Percentiles rank a stretch among this genome's conserved stretches.
These are phyloP conservation scores for Trachelus stipa DNA, from an alignment of 2,888 invertebrate genomes.

Conservation along the genomic window DNA sequence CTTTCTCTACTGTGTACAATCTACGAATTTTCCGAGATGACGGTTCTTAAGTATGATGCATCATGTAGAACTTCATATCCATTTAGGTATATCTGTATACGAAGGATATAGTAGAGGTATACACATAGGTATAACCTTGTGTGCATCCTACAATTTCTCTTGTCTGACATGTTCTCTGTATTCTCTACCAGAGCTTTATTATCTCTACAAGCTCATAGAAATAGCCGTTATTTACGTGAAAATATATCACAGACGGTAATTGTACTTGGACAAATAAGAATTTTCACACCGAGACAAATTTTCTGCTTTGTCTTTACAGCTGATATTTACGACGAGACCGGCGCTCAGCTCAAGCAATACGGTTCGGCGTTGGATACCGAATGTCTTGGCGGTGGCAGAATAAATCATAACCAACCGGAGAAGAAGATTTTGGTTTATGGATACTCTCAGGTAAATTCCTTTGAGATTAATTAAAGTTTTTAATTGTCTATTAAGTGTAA, in stretches of 20 bases:
- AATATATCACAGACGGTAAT: background rate
- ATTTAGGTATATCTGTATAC: background rate
- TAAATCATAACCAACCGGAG: conserved; percentile 81
- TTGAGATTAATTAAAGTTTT: background rate
- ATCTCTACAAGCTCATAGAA: background rate
- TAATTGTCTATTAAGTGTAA: background rate
- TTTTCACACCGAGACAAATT: conserved; percentile 7
- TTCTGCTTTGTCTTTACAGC: conserved; percentile 65
- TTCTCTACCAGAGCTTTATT: background rate
- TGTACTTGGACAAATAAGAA: background rate
- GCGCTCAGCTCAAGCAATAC: conserved; percentile 63
- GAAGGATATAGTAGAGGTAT: no score
- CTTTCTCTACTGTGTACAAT: background rate
- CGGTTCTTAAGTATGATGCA: background rate
- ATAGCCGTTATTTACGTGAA: background rate
- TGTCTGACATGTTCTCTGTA: background rate
- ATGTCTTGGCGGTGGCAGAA: conserved; percentile 93
- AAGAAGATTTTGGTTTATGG: conserved; percentile 91
- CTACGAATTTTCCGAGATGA: background rate
- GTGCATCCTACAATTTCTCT: background rate
- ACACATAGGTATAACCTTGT: background rate
- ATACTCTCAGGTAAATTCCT: conserved; percentile 80
- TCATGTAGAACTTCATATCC: background rate
- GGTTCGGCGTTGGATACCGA: conserved; percentile 75
- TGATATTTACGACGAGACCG: conserved; percentile 82